Evolutionary conservation across 2,797 vertebrate species (phyloP).

Genomic region (Myoxocephalus aenaeus): DNA sequence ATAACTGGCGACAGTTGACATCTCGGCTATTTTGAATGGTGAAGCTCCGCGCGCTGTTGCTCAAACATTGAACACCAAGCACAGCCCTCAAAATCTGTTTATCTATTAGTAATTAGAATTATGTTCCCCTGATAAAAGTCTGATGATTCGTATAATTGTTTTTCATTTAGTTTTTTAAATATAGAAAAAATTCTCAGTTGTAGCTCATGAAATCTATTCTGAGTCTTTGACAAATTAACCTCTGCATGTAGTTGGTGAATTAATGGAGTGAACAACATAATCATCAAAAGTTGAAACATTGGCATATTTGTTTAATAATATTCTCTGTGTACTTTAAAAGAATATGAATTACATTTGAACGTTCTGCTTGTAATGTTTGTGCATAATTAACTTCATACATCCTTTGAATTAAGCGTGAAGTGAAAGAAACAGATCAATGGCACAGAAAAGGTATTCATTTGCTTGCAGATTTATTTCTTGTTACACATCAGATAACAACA

Average conservation of each 20-base stretch:
- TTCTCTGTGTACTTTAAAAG: not conserved
- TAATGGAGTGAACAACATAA: not conserved
- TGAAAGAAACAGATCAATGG: not conserved
- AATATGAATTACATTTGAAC: not conserved
- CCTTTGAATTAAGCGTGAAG: not conserved
- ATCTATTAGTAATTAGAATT: not conserved
- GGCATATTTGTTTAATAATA: not conserved
- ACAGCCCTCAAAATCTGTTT: not conserved
- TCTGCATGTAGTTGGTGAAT: not conserved
- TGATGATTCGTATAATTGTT: not conserved
- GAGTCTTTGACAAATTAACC: not conserved
- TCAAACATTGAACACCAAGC: not conserved
- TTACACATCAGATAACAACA: conserved; percentile 57
- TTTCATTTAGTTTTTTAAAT: not conserved
- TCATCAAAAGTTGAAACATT: not conserved
- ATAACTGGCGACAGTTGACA: conserved; percentile 47
- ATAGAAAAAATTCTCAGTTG: not conserved
- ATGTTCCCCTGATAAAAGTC: not conserved
- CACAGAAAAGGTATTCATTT: conserved; percentile 17
- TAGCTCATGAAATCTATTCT: not conserved
- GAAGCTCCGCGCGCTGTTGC: not conserved
- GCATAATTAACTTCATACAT: not conserved
- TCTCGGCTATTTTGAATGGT: conserved; percentile 17
- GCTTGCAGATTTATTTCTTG: conserved; percentile 67
- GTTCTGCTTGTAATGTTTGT: not conserved